Evolutionary conservation across 2,113 vertebrate species (phyloP).

Genomic region (Jaculus jaculus): DNA sequence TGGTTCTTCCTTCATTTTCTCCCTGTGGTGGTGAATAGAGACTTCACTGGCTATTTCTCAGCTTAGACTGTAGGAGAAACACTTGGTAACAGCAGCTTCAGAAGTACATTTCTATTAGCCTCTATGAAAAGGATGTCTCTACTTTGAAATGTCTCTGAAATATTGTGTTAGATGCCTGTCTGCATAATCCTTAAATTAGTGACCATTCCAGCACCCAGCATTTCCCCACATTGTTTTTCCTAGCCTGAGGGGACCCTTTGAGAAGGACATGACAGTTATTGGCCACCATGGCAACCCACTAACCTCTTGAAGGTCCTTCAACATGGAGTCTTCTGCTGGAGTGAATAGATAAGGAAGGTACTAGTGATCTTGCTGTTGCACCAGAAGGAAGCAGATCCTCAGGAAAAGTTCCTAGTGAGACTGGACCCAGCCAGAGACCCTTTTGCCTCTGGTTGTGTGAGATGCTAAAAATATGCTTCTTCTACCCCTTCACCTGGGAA

Average conservation of each 20-base stretch:
- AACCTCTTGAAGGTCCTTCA: background rate
- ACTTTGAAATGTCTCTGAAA: background rate
- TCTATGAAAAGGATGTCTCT: background rate
- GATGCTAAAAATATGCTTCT: background rate
- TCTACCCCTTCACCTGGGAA: background rate
- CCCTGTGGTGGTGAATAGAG: background rate
- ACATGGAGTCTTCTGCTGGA: background rate
- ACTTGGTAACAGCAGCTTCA: background rate
- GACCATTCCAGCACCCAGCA: background rate
- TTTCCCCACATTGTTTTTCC: background rate
- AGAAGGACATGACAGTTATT: background rate
- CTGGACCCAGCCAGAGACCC: background rate
- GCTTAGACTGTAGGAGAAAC: background rate
- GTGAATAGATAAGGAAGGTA: rapidly evolving
- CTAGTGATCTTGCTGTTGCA: background rate
- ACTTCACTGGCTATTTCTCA: background rate
- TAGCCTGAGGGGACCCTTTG: background rate
- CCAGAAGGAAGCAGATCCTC: background rate
- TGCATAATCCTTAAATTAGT: background rate
- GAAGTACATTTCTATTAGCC: background rate
- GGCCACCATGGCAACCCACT: background rate
- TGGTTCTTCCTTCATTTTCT: background rate
- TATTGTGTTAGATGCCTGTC: background rate
- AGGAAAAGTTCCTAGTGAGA: too few species aligned
- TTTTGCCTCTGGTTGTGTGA: too few species aligned